Evolutionary conservation across 2,888 invertebrate species (phyloP), one percentile per base, ranked within the genome.

Genomic region (Drosophila paracracens): DNA sequence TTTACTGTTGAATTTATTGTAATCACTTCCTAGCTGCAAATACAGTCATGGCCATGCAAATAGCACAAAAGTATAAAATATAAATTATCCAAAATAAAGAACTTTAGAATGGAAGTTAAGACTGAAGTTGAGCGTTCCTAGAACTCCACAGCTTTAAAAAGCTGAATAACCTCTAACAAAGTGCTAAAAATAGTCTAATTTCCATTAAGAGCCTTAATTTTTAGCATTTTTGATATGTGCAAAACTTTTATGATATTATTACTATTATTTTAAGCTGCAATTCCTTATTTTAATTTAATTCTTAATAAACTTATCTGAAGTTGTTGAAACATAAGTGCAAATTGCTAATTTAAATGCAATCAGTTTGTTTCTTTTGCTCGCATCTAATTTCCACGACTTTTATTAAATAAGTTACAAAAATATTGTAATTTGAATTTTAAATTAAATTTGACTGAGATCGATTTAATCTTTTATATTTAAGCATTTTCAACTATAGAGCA

Each of bases 401-500:
- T 8, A 31, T 31, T 43, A 21, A 6, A 6, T 13, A 43, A 43
- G 6, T 21, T 43, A 1, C 6, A 11, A 21, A n/a, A n/a, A n/a
- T 43, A 21, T 21, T 13, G 21, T 13, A 21, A 21, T 40, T 4
- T 2, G 10, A 2, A n/a, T 21, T 46, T 21, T 13, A 13, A 13
- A 13, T 46, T 46, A 0, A 2, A 4, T 13, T 46, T 13, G 6
- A 1, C 3, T 13, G n/a, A 10, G 0, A n/a, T 40, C n/a, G 4
- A 50, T 10, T 18, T 29, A 29, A 11, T 8, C 2, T 33, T 33
- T 10, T 33, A 3, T 13, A 4, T n/a, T 29, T 10, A 11, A 2
- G 2, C 29, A 11, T 29, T 13, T 31, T 29, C 13, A 13, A 52
- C 13, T 8, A 21, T 10, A 79, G 62, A 29, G 81, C 46, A 76